Evolutionary conservation across 2,797 vertebrate species (phyloP).

Genomic region (Poecilia velifera): DNA sequence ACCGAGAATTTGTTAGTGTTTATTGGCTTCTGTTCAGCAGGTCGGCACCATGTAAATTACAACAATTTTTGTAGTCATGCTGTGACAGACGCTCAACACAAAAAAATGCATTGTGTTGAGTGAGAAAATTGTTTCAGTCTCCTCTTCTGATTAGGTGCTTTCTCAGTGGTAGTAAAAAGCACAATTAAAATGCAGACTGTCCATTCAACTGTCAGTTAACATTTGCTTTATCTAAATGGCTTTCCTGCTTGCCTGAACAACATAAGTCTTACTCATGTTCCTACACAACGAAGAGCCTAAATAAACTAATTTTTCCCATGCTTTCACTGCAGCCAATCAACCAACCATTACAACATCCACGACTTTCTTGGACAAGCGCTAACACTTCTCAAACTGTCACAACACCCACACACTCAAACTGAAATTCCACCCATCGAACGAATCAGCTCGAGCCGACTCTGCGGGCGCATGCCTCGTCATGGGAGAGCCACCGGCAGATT

Average conservation of each 20-base stretch:
- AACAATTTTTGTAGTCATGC: neutral
- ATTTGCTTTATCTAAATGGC: constrained; percentile 48
- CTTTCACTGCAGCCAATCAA: constrained; percentile 39
- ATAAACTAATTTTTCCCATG: constrained; percentile 33
- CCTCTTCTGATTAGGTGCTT: neutral
- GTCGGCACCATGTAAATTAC: neutral
- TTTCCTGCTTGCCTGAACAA: neutral
- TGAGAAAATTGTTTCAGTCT: neutral
- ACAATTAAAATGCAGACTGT: constrained; percentile 15
- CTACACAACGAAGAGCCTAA: constrained; percentile 18
- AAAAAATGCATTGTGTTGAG: neutral
- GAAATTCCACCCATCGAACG: constrained; percentile 60
- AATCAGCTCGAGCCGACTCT: constrained; percentile 48
- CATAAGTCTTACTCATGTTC: constrained; percentile 4
- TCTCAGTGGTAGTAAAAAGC: constrained; percentile 33
- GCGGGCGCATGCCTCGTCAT: constrained; percentile 56
- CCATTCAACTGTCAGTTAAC: constrained; percentile 16
- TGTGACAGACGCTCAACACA: neutral
- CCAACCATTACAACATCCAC: constrained; percentile 53
- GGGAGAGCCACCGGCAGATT: constrained; percentile 73
- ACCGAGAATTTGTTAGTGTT: neutral
- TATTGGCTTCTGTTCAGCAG: neutral
- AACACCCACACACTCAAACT: constrained; percentile 67
- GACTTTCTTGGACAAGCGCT: constrained; percentile 53
- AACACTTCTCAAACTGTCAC: constrained; percentile 70